Evolutionary conservation across 1,140 invertebrate genomes (phyloP), one percentile per base, ranked within the genome.

Genomic region (Drosophila baimaii): DNA sequence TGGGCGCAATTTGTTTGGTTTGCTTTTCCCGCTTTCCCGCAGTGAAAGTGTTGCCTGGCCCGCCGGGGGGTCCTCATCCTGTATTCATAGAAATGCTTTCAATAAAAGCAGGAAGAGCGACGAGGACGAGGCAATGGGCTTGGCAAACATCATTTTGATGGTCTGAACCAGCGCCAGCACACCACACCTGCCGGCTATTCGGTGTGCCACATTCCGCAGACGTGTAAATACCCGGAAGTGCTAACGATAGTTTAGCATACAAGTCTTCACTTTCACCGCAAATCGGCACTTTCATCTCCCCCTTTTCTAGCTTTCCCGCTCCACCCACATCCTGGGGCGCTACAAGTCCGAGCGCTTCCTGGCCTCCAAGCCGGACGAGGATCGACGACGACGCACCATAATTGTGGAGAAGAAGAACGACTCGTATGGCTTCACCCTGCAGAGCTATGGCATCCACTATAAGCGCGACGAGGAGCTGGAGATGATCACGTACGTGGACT

Each of bases 401-500:
- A 98, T 99, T 57, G 95, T 98, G 1, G 96, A 98, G 90, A 97
- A 98, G 93, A 96, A 96, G 85, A 96, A 96, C 92, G 96, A 96
- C n/a, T 96, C 96, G 12, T 99, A 97, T 92, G 97, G 98, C 5
- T 99, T 98, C 92, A 98, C 97, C 0, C 93, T 99, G 54, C 95
- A 99, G 94, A 98, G 97, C 90, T 99, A 99, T 91, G 97, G 97
- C 12, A 98, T 99, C 52, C 97, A 98, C 90, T 98, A 98, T 92
- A 98, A 98, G 90, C 95, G 96, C 91, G 97, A 97, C 69, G 92
- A 93, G 61, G 94, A 95, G 83, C 92, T 95, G 58, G 97, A 98
- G 92, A 97, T 98, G 93, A 97, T 98, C 23, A 98, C 98, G 0
- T 99, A 98, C 85, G 98, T 99, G 25, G 98, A 99, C 91, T 98